Base-by-base conservation (phyloP, 1,140 invertebrate species). In the Brachystomella parvula region DNA sequence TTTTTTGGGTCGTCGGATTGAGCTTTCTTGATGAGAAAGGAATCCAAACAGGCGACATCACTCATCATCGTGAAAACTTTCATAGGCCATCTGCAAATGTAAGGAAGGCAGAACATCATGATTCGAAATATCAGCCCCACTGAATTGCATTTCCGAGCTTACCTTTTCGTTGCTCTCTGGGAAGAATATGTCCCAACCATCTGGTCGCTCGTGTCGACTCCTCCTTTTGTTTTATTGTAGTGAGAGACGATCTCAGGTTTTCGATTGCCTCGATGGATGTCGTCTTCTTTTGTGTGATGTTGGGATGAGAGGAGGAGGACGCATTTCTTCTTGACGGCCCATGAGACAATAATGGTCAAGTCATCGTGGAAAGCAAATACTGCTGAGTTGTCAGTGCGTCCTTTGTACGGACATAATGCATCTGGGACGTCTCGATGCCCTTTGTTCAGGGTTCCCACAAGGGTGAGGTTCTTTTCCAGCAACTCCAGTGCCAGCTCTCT, bases 201-300 rank as follows among this genome's bases (percentile, higher is more conserved):
- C 19, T 39, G 6, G 35, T 39, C 77, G 19, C 80, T 63, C 3
- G 68, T 74, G 65, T 80, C 79, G 1, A 81, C 78, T 33, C 76
- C 78, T 31, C 77, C 76, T 76, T 82, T 82, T 3, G 76, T 78
- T 47, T 65, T 63, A 71, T 79, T 78, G 71, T 81, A 81, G 53
- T 73, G 74, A 6, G 66, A 33, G 39, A 80, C 74, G 35, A 81
- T 78, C 26, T 79, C 71, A 32, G 78, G 77, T 69, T 79, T 79
- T 30, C 72, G 6, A 21, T 39, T 39, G 6, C 35, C 19, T 39
- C 19, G 6, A 39, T 39, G 6, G 19, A 9, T 19, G 6, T 9
- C 35, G 19, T 9, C 35, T 6, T 39, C 35, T 39, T 6, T 39
- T 6, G 35, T 9, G 35, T 9, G 19, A 6, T 19, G 6, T 9